Percentiles rank a stretch among this genome's conserved stretches.
phyloP scores from a whole-genome alignment of 35 echinoderm and acorn worm genomes.

The Apostichopus parvimensis region DNA sequence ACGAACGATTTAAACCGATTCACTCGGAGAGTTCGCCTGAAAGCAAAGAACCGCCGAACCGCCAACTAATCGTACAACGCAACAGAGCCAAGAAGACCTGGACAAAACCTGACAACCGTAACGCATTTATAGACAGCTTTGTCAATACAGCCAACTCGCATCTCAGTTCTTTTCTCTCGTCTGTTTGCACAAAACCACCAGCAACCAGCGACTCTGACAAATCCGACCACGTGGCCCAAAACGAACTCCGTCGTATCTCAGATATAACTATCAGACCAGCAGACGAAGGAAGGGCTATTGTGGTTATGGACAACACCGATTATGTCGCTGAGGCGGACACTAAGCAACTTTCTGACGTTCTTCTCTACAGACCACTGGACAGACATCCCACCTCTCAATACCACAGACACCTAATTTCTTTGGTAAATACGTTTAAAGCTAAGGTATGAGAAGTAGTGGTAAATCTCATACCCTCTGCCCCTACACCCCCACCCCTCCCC shows the following conservation, averaged over 20 bases:
- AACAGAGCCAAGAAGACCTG: neutral
- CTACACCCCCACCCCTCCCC: neutral
- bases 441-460: neutral
- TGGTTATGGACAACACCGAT: neutral
- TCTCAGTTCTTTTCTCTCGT: neutral
- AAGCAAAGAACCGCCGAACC: too few species aligned
- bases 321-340: neutral
- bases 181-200: neutral
- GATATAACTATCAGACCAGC: neutral
- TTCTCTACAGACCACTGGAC: neutral
- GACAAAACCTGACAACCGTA: neutral
- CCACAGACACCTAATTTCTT: neutral
- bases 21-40: too few species aligned
- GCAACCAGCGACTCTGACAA: neutral
- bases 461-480: neutral
- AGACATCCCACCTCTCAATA: neutral
- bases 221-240: neutral
- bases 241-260: neutral
- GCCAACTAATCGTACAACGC: too few species aligned
- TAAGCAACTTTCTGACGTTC: neutral
- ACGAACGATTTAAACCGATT: too few species aligned
- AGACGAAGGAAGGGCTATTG: neutral
- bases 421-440: neutral
- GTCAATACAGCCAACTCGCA: neutral
- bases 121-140: neutral